Percentiles rank a stretch among this genome's conserved stretches.
Evolutionary conservation across 2,797 vertebrate genomes (phyloP).

Genomic region (Melopsittacus undulatus): DNA sequence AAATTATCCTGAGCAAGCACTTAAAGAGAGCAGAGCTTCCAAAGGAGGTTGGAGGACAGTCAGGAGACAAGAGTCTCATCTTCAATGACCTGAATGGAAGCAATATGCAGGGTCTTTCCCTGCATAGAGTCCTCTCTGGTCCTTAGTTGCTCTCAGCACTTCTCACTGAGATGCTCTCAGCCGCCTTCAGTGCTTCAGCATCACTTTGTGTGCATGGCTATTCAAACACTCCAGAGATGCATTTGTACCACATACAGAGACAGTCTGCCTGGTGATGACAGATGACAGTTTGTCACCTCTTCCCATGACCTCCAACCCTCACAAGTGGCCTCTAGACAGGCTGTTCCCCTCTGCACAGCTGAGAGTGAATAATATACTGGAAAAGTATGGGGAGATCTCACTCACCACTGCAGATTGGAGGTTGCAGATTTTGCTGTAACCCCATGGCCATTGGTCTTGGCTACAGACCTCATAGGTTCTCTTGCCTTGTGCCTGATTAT

Average conservation of each 20-base stretch:
- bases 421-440: neutral
- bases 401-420: neutral
- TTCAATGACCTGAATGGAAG: neutral
- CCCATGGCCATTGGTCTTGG: neutral
- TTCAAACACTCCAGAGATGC: neutral
- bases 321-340: accelerated
- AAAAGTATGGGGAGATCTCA: neutral
- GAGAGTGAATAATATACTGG: neutral
- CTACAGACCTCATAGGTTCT: neutral
- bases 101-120: neutral
- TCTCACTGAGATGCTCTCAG: neutral
- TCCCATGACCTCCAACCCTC: neutral
- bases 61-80: neutral
- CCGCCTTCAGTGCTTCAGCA: neutral
- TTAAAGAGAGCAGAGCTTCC: neutral
- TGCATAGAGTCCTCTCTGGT: neutral
- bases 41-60: neutral
- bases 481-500: neutral
- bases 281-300: neutral
- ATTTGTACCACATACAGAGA: neutral
- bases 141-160: neutral
- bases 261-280: neutral
- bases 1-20: neutral
- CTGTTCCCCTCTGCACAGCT: accelerated
- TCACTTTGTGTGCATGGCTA: neutral